Evolutionary conservation across 2,797 vertebrate species (phyloP), one percentile per base, ranked within the genome.

Genomic region (Oryzias sinensis): DNA sequence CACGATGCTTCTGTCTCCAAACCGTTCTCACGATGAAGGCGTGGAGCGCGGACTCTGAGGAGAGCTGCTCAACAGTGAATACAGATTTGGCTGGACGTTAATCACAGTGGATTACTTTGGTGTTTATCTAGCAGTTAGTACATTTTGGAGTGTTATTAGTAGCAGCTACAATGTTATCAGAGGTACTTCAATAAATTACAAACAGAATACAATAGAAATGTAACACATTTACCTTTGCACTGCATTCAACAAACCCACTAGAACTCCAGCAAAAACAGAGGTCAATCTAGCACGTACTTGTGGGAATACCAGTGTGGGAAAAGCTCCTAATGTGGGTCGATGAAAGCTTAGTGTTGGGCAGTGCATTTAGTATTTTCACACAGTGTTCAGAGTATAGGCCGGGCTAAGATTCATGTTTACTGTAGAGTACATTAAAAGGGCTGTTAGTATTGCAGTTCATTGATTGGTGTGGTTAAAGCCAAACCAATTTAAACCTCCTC

Each of bases 71-170:
- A 37, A 37, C 50, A 55, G 66, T 45, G 45, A 46, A 49, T 74
- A 74, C 60, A 76, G 51, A 66, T 73, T 74, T 60, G 65, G 65
- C 69, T 76, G 65, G 66, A 83, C 65, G 47, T 81, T 65, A 83
- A 65, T 93, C 86, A 91, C 88, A 86, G 87, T 89, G 81, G 81
- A 73, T 77, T 74, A 90, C 72, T 83, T 73, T 83, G 82, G 85
- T 68, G 87, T 87, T 37, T 75, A 82, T 76, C 84, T 83, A 82
- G 77, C 70, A 60, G 72, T 89, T 88, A 87, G 82, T 87, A 74
- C 42, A 74, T 33, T 62, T 25, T 57, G 44, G 53, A 78, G 74
- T 82, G 80, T 87, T 87, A 74, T 6, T n/a, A 77, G 70, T 55
- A 71, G 59, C 68, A 79, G 24, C 53, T 45, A 49, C 42, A 55